phyloP scores from a whole-genome alignment of 2,888 invertebrate genomes.

The Drosophila kanekoi region DNA sequence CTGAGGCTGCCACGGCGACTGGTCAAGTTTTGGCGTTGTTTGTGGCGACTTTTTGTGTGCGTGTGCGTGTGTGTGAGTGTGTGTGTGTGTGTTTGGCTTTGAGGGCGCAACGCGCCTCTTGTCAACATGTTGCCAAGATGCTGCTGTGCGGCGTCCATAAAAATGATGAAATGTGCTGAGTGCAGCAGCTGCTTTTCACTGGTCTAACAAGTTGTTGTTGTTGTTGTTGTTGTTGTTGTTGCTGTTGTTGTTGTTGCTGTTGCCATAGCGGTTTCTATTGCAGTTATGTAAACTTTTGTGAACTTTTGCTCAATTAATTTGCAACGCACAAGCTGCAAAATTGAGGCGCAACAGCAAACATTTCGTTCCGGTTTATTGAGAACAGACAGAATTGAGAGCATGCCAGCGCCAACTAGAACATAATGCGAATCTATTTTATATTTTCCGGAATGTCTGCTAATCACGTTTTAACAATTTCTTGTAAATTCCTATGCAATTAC shows the following conservation, averaged over 20 bases:
- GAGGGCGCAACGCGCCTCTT: constrained; percentile 51
- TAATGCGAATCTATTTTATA: constrained; percentile 10
- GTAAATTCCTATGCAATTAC: too few species aligned
- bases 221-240: constrained; percentile 47
- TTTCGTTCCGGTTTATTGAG: constrained; percentile 43
- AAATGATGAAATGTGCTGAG: constrained; percentile 61
- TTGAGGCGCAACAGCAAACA: constrained; percentile 20
- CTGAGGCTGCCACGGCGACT: constrained; percentile 9
- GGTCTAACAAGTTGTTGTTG: constrained; percentile 67
- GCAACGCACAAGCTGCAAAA: constrained; percentile 43
- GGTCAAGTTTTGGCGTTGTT: constrained; percentile 44
- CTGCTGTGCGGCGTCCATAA: constrained; percentile 42
- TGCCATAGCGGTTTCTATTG: constrained; percentile 66
- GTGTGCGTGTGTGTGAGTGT: not conserved
- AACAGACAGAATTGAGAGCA: constrained; percentile 1
- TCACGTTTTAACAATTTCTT: constrained; percentile 15
- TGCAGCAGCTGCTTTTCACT: constrained; percentile 51
- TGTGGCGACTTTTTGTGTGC: constrained; percentile 28
- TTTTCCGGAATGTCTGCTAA: constrained; percentile 5
- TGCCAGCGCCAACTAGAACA: constrained; percentile 27
- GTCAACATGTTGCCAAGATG: constrained; percentile 57
- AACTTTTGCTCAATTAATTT: constrained; percentile 72
- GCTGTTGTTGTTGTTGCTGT: constrained; percentile 35
- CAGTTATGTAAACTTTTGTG: constrained; percentile 72
- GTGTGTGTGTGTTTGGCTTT: constrained; percentile 31